Conservation (phyloP, 2,113 vertebrate species). For the Motacilla tschutschensis region DNA sequence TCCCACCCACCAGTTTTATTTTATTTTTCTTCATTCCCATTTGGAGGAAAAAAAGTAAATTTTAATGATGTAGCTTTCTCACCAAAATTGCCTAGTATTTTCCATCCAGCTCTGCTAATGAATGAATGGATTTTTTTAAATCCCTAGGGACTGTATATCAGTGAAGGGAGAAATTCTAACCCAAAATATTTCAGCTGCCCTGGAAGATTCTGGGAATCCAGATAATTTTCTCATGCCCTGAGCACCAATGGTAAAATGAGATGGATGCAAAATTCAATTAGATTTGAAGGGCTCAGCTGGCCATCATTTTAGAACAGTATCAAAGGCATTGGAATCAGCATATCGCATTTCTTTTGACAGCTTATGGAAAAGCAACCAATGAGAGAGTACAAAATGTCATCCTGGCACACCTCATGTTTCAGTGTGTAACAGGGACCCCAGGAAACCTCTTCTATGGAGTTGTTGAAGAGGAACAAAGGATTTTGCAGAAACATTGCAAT, state of each 20-base stretch:
- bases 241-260: background rate
- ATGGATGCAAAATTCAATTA: slow-evolving; percentile 56
- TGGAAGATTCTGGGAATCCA: slow-evolving; percentile 9
- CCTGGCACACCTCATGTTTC: slow-evolving; percentile 15
- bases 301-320: slow-evolving; percentile 38
- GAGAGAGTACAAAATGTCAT: slow-evolving; percentile 37
- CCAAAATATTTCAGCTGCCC: slow-evolving; percentile 18
- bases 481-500: slow-evolving; percentile 27
- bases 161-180: background rate
- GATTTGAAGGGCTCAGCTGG: slow-evolving; percentile 49
- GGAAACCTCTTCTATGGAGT: slow-evolving; percentile 24
- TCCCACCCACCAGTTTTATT: background rate
- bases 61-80: background rate
- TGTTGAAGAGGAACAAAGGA: slow-evolving; percentile 44
- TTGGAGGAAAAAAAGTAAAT: background rate
- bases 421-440: slow-evolving; percentile 9
- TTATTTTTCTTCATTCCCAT: background rate
- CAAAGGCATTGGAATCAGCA: slow-evolving; percentile 43
- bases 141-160: background rate
- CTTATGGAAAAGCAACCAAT: slow-evolving; percentile 36
- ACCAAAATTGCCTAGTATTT: background rate
- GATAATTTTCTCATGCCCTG: slow-evolving; percentile 1
- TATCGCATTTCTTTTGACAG: background rate
- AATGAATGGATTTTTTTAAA: background rate
- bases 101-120: background rate